A percentile compares a stretch with the other conserved stretches of the same genome.
These are phyloP conservation scores for Forbesichthys agassizii DNA, from an alignment of 2,113 vertebrate genomes.

Conservation along the genomic window DNA sequence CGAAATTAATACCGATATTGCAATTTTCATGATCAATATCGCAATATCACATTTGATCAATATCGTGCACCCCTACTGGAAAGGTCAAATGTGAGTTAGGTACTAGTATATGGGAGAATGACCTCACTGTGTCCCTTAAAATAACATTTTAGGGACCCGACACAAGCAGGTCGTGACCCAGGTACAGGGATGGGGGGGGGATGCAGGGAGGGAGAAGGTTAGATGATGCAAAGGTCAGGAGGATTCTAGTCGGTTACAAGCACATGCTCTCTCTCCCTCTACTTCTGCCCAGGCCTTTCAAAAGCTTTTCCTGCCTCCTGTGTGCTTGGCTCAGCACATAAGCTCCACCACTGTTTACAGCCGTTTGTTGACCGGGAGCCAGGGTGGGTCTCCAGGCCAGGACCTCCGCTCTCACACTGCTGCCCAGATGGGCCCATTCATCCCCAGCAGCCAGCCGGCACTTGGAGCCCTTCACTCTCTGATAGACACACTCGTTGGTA, in stretches of 20 bases:
- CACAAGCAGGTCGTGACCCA: slow-evolving; percentile 16
- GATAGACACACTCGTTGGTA: slow-evolving; percentile 58
- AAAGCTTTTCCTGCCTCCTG: slow-evolving; percentile 62
- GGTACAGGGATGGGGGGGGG: slow-evolving; percentile 3
- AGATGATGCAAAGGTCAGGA: slow-evolving; percentile 32
- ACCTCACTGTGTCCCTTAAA: not conserved
- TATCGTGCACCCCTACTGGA: not conserved
- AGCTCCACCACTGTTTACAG: slow-evolving; percentile 60
- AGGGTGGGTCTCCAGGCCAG: slow-evolving; percentile 46
- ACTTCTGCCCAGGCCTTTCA: slow-evolving; percentile 40
- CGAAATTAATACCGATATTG: no score
- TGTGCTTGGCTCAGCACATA: slow-evolving; percentile 54
- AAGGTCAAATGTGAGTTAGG: not conserved
- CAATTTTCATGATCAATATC: no score
- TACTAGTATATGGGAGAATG: not conserved
- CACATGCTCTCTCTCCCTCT: not conserved
- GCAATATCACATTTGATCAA: no score
- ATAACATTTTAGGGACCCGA: slow-evolving; percentile 7
- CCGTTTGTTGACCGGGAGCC: slow-evolving; percentile 54
- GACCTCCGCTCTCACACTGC: slow-evolving; percentile 34
- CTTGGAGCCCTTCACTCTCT: slow-evolving; percentile 50
- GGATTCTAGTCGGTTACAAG: no score
- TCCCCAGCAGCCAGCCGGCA: slow-evolving; percentile 58
- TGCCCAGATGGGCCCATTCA: slow-evolving; percentile 64
- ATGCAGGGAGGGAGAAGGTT: slow-evolving; percentile 42